These are phyloP conservation scores for Temnopleurus reevesii DNA, from an alignment of 53 echinoderm and acorn worm genomes.

Conservation along the genomic window DNA sequence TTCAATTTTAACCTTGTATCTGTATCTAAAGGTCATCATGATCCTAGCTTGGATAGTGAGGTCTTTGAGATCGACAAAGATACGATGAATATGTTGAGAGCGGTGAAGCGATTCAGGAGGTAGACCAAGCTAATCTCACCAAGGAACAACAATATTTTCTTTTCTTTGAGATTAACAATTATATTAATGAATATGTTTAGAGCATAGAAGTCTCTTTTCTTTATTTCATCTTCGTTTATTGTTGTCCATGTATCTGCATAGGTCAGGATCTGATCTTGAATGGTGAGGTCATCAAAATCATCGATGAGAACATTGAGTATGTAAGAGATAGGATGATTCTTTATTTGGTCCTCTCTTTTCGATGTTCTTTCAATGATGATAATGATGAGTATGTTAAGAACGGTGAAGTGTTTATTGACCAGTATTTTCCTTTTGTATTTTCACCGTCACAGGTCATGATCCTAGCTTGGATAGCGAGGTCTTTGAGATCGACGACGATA, in stretches of 20 bases:
- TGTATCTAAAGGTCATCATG: too few relatives aligned
- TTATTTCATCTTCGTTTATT: conserved; percentile 17
- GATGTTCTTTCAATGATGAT: too few relatives aligned
- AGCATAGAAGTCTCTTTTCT: neutral
- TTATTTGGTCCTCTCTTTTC: too few relatives aligned
- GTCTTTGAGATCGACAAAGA: conserved; percentile 90
- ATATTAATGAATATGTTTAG: too few relatives aligned
- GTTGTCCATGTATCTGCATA: too few relatives aligned
- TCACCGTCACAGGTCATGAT: conserved; percentile 92
- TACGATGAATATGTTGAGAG: conserved; percentile 81
- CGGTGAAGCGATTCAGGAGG: conserved; percentile 67
- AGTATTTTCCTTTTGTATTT: too few relatives aligned
- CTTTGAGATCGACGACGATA: conserved; percentile 90
- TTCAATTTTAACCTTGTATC: too few relatives aligned
- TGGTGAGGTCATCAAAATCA: conserved; percentile 95
- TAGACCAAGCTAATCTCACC: conserved; percentile 61
- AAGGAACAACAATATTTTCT: conserved; percentile 74
- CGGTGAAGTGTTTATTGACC: conserved; percentile 78
- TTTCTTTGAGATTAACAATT: too few relatives aligned
- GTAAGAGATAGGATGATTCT: too few relatives aligned
- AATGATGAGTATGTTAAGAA: conserved; percentile 87
- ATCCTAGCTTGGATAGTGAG: conserved; percentile 90
- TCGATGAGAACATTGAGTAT: too few relatives aligned
- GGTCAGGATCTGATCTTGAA: conserved; percentile 93
- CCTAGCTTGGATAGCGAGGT: conserved; percentile 97